Evolutionary conservation across 92 coral and sea anemone genomes (phyloP), one percentile per base, ranked within the genome.

Genomic region (Bergia sp.): DNA sequence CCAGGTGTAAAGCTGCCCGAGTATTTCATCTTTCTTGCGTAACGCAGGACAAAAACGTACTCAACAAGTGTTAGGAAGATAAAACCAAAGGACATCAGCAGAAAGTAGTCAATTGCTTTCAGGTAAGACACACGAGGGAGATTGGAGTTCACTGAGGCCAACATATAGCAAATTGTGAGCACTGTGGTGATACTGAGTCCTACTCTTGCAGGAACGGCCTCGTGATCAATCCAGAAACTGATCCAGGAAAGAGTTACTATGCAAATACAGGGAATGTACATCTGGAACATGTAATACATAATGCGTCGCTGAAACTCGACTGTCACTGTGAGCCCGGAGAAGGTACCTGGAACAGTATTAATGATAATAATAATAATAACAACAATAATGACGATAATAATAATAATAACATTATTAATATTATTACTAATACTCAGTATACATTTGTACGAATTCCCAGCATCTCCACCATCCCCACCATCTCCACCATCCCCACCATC

Each of bases 161-260:
- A 80, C 99, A 96, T 96, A 82, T 96, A 96, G 66, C 97, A 94
- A 42, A 96, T 96, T 1, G 99, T 95, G 23, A 96, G 91, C 16
- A 96, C 99, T 37, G 99, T 96, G 3, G 99, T 96, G 36, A 96
- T 96, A 66, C 99, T 94, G 79, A 96, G 99, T 2, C 99, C 99
- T 0, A 96, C 98, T 15, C 99, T 92, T 18, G 99, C 99, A 2
- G 99, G 99, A 8, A 95, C 97, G 3, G 99, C 98, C 65, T 92
- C 95, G 47, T 94, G 94, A 77, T 95, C 98, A 18, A 96, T 96
- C 99, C 99, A 96, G 92, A 96, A 96, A 41, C 99, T 96, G 29
- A 96, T 93, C 99, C 99, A 96, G 3, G 99, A 96, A 64, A 96
- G 85, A 16, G 96, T 96, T 23, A 96, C 98, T 69, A 96, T 96